Conservation (phyloP, 2,888 invertebrate species). For the Cerastis leucographa region DNA sequence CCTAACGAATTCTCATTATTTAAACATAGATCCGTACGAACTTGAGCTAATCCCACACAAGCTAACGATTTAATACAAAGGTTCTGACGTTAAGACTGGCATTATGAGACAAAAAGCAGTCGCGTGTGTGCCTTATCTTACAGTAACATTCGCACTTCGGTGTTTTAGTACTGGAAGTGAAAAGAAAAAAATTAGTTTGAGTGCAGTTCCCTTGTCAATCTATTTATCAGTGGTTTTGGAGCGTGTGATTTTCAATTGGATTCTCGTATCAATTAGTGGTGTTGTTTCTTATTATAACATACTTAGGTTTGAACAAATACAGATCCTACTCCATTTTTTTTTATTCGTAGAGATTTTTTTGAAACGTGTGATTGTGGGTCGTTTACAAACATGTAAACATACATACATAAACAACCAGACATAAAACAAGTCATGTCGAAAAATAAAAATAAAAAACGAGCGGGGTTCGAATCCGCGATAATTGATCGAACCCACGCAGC, state of each 20-base stretch:
- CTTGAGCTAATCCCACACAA: conserved; percentile 66
- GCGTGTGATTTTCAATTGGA: conserved; percentile 13
- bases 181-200: conserved; percentile 22
- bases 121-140: conserved; percentile 83
- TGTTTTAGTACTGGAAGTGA: conserved; percentile 64
- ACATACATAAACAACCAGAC: too few species aligned
- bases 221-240: neutral
- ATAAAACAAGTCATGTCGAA: too few species aligned
- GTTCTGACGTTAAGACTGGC: conserved; percentile 78
- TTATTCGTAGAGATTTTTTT: neutral
- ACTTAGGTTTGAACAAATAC: neutral
- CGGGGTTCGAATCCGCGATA: too few species aligned
- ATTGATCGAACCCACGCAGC: too few species aligned
- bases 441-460: too few species aligned
- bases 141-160: conserved; percentile 80
- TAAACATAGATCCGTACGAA: conserved; percentile 55
- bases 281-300: neutral
- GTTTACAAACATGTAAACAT: too few species aligned
- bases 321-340: neutral
- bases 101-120: conserved; percentile 85
- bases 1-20: conserved; percentile 63
- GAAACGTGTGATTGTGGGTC: too few species aligned
- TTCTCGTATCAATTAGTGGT: neutral
- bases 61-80: conserved; percentile 79
- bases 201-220: conserved; percentile 19